A percentile compares a stretch with the other conserved stretches of the same genome.
Evolutionary conservation across 2,888 invertebrate genomes (phyloP).

Genomic region (Lissocephala sabroskyi): DNA sequence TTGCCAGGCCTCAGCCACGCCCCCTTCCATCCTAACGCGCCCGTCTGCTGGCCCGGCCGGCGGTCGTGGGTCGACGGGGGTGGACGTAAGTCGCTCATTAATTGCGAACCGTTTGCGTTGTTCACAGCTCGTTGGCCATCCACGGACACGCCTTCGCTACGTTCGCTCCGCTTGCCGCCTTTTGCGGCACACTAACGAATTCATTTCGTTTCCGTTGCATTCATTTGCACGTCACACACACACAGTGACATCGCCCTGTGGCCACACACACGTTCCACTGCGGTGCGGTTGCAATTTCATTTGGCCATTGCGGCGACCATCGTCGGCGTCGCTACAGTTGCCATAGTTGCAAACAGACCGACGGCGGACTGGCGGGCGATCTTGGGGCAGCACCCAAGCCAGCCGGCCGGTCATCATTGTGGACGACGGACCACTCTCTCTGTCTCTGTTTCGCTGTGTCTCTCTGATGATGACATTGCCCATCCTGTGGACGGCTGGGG

Average conservation of each 20-base stretch:
- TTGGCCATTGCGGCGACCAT: constrained; percentile 28
- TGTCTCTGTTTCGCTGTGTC: no score
- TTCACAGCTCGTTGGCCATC: constrained; percentile 42
- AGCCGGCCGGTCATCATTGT: constrained; percentile 37
- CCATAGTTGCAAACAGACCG: not conserved
- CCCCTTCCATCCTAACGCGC: not conserved
- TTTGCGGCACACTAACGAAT: constrained; percentile 57
- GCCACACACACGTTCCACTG: constrained; percentile 14
- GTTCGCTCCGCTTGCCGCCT: constrained; percentile 27
- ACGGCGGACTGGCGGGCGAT: not conserved
- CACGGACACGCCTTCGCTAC: no score
- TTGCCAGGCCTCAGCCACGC: not conserved
- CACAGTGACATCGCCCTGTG: constrained; percentile 14
- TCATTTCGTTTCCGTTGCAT: constrained; percentile 61
- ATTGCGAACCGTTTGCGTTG: constrained; percentile 57
- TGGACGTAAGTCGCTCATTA: constrained; percentile 48
- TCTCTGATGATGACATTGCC: constrained; percentile 56
- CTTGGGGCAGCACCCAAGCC: constrained; percentile 4
- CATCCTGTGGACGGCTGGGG: constrained; percentile 25
- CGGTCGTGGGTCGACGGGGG: no score
- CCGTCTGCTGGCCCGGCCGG: not conserved
- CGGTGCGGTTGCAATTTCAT: constrained; percentile 60
- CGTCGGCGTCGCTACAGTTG: constrained; percentile 10
- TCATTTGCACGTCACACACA: constrained; percentile 52
- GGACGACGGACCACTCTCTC: constrained; percentile 43